Percentiles rank a stretch among this genome's conserved stretches.
Conservation (phyloP, 2,113 vertebrate genomes). For the Motacilla tschutschensis region DNA sequence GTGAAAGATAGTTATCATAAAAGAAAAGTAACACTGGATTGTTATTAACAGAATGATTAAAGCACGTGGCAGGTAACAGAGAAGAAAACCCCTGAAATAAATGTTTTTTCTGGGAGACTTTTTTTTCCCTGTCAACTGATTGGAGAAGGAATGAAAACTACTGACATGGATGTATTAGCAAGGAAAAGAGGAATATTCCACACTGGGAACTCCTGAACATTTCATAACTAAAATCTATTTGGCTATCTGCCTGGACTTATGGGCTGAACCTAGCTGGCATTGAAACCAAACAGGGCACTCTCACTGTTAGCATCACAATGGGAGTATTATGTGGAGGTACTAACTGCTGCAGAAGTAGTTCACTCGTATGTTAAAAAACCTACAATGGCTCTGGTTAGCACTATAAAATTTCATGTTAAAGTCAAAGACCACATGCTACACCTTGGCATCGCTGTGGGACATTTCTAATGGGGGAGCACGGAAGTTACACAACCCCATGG, state of each 20-base stretch:
- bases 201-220: neutral
- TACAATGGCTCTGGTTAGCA: neutral
- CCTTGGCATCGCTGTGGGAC: fast-evolving
- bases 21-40: neutral
- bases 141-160: neutral
- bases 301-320: neutral
- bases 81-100: neutral
- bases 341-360: neutral
- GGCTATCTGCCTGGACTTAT: conserved; percentile 37
- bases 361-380: neutral
- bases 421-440: neutral
- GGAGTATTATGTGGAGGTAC: neutral
- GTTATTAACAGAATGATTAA: neutral
- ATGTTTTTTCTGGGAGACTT: neutral
- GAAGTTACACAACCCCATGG: neutral
- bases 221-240: conserved; percentile 36
- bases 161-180: neutral
- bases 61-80: neutral
- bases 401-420: neutral
- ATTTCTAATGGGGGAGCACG: neutral
- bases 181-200: neutral
- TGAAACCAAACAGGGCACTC: conserved; percentile 27
- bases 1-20: neutral
- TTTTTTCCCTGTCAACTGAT: neutral
- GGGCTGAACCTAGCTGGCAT: conserved; percentile 12